Evolutionary conservation across 1,140 invertebrate species (phyloP), one percentile per base, ranked within the genome.

Genomic region (Drosophila sulfurigaster): DNA sequence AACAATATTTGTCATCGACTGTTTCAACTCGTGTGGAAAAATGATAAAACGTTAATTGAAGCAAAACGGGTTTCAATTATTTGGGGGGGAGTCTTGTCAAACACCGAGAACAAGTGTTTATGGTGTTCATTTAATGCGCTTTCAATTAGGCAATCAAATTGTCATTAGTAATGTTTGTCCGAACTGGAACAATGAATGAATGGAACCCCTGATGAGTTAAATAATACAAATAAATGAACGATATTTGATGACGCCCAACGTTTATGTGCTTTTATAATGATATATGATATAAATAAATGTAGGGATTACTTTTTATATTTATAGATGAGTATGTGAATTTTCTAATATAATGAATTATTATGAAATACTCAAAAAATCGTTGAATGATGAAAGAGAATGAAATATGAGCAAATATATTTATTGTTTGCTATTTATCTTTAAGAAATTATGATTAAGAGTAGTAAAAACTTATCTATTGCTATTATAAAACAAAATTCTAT

Each of bases 111-210:
- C 28, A 67, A 70, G 65, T 78, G 67, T 70, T 70, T 71, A 13
- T 46, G 38, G 46, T 56, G 35, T 46, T 57, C 35, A 57, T 20
- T 75, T 74, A 69, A 79, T 79, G 66, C 52, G 64, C 66, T 64
- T 78, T 69, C 63, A 86, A 81, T 62, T 59, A 70, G 78, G 67
- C 74, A 78, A 88, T 88, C 70, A 80, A 88, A 78, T 71, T 74
- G 77, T 52, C 64, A 88, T 88, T 80, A 88, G 56, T 80, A 54
- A 63, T 20, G 59, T 57, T 6, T 54, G 38, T 46, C 15, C 20
- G 13, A 57, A 59, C 43, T 66, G 63, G 70, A 58, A 52, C 51
- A 57, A 54, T 54, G 46, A 45, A 54, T 54, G 48, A 45, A 38
- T 60, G 57, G 20, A 70, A 28, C 48, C 6, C 28, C 13, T 16